Evolutionary conservation across 37 sponge, comb jelly and placozoan species (phyloP), one percentile per base, ranked within the genome.

Genomic region (Chondrosia reniformis): DNA sequence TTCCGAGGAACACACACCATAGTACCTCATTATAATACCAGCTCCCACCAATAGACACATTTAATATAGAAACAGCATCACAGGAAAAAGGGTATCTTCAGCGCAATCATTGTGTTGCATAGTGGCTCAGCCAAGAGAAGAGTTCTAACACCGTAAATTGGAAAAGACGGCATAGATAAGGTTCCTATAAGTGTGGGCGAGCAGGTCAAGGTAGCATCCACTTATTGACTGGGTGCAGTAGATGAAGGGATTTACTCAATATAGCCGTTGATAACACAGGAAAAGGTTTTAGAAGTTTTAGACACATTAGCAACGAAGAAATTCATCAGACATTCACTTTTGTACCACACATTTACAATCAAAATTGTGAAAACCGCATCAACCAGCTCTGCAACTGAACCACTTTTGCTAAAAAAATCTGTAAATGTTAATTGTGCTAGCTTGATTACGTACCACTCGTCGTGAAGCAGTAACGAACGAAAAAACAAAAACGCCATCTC

Each of bases 131-230:
- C 84, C 7, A 65, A 31, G 2, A 81, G 39, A 49, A 90, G 72
- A 0, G 84, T 77, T 12, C 94, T 90, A 19, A 94, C 45, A 22
- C 94, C 94, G 62, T 89, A 94, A 15, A 67, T 79, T 25, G 82
- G 55, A 74, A 94, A 82, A 4, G 90, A 87, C 94, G 90, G 89
- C 25, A 87, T 62, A 59, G 94, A 94, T 17, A 88, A 85, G 45
- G 49, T 62, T 0, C 94, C 94, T 78, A 83, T 87, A 38, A 94
- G 88, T 24, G 59, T 21, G 33, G 31, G 46, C 90, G 45, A 31
- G 79, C 79, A 17, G 30, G 55, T 84, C 78, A 83, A 0, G 87
- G 87, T 55, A 91, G 77, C 91, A 91, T 91, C 15, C 9, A 27
- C 27, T 0, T 34, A 32, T 12, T 45, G 40, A 5, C 31, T n/a